Base-by-base conservation (phyloP, 1,140 invertebrate species). In the Mactra quadrangularis region DNA sequence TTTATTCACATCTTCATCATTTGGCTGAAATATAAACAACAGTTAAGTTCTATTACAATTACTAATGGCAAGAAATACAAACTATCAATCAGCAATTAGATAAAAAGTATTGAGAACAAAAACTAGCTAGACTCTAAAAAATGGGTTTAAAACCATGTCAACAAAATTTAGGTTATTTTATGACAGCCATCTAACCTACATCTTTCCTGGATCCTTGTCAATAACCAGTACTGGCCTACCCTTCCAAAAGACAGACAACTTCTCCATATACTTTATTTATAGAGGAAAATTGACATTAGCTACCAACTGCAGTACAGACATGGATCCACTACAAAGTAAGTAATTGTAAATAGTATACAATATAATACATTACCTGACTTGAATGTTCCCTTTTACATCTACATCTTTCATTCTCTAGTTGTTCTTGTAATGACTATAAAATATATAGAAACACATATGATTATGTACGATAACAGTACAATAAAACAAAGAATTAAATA, bases 391-490 rank as follows among this genome's bases (percentile, higher is more conserved):
- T 19, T 45, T 74, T 74, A 33, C 71, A 74, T 29, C 52, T 31
- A 75, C 72, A 75, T 47, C 72, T 59, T 27, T 78, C 75, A n/a
- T 53, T 53, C 22, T 66, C 45, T 7, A 78, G 22, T 27, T 68
- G 75, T 41, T 66, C 38, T 52, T 78, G 33, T 25, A 78, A 47
- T 11, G 19, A 53, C 75, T 78, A 47, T 45, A 78, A 66, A 50
- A 52, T 11, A 57, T 38, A 55, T 1, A 57, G 15, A 15, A 41
- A 41, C 15, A 41, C 6, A 41, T 7, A 7, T 41, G 38, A 41
- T 41, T 7, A 41, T n/a, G n/a, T n/a, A n/a, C n/a, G n/a, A n/a
- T n/a, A n/a, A n/a, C n/a, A n/a, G n/a, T n/a, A n/a, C n/a, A n/a
- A n/a, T n/a, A n/a, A n/a, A n/a, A n/a, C n/a, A n/a, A n/a, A n/a